These are phyloP conservation scores for Hirtodrosophila cameraria DNA, from an alignment of 2,888 invertebrate species.

Conservation along the genomic window DNA sequence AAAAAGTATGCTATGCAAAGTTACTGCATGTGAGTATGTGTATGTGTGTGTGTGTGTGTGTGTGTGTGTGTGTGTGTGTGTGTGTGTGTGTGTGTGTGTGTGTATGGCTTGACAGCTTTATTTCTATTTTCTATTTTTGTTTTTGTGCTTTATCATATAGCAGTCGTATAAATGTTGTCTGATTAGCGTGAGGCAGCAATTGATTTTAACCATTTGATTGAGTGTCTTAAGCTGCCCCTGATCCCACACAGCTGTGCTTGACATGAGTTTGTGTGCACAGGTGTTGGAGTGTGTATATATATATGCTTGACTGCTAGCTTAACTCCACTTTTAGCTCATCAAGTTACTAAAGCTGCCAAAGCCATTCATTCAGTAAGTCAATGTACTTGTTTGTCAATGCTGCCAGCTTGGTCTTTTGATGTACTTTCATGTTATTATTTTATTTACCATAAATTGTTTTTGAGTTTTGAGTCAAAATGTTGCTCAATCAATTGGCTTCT, in stretches of 20 bases:
- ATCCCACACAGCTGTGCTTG: conserved; percentile 13
- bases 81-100: conserved; percentile 3
- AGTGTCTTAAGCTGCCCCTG: conserved; percentile 54
- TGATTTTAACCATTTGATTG: conserved; percentile 58
- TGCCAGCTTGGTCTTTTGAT: conserved; percentile 35
- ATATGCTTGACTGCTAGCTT: conserved; percentile 25
- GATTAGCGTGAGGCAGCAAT: conserved; percentile 60
- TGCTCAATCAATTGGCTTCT: conserved; percentile 14
- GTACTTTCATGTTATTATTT: conserved; percentile 35
- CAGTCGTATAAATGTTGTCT: conserved; percentile 59
- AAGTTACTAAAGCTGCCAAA: conserved; percentile 33
- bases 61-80: neutral
- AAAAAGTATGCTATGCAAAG: conserved; percentile 56
- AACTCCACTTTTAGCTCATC: conserved; percentile 29
- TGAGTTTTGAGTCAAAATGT: conserved; percentile 27
- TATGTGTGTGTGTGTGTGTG: neutral
- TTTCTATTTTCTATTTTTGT: conserved; percentile 37
- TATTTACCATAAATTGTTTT: conserved; percentile 48
- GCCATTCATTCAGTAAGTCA: conserved; percentile 10
- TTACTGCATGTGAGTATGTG: neutral
- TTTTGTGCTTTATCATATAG: conserved; percentile 6
- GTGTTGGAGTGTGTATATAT: neutral
- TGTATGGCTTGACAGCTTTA: conserved; percentile 26
- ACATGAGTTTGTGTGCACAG: conserved; percentile 6
- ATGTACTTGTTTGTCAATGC: neutral